Base-by-base conservation (phyloP, 2,888 invertebrate species). In the Colostygia pectinataria region DNA sequence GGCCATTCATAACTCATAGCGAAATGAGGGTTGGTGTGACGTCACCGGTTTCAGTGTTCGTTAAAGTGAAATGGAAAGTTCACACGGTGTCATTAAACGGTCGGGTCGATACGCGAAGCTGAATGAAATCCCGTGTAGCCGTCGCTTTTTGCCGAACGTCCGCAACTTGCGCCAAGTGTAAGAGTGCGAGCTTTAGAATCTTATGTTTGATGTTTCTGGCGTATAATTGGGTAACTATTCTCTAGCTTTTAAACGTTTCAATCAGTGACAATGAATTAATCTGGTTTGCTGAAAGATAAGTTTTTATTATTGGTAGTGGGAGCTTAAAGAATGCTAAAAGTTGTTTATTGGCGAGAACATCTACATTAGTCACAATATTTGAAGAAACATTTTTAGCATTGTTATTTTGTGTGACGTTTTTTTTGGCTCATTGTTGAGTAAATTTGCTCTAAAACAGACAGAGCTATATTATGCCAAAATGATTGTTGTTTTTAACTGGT, bases 31-130 rank as follows among this genome's bases (percentile, higher is more conserved):
- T 55, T 48, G 41, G 43, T 52, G 60, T 61, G 59, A 25, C 60
- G 61, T 59, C 60, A 59, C 54, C 58, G 66, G 69, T 73, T 65
- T 68, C 66, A 74, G 79, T 77, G 79, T 59, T 64, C 59, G 59
- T 65, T 64, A 53, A 68, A 80, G 88, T 88, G 86, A 85, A 86
- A 86, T 66, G 62, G 80, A 86, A 85, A 87, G 87, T 88, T 83
- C 71, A 71, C 66, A 74, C 67, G 64, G 72, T 66, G 73, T 65
- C 77, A 69, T 70, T n/a, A n/a, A n/a, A 68, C 68, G 77, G 62
- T 71, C 70, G 79, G 83, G 80, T 87, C 86, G 80, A 85, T 87
- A 79, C 68, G 57, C 61, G 63, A 67, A 74, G 59, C 66, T 83
- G 81, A 85, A 85, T 83, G 83, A 78, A 63, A 63, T 68, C 69